Evolutionary conservation across 2,888 invertebrate genomes (phyloP), one percentile per base, ranked within the genome.

Genomic region (Meteorus colon): DNA sequence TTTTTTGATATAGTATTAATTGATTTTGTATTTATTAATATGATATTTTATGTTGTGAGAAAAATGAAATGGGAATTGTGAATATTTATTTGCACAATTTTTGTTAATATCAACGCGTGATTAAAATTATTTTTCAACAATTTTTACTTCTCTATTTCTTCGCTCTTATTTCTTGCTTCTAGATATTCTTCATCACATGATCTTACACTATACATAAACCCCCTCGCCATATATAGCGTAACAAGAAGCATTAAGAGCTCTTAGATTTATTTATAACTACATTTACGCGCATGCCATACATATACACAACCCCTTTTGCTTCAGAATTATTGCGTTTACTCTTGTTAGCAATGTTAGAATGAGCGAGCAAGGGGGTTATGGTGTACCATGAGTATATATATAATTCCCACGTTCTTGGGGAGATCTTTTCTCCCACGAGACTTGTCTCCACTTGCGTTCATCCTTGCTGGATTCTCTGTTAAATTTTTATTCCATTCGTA

Each of bases 241-340:
- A 79, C 79, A 82, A 80, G 85, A 82, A 86, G 86, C 88, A 88
- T 89, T 89, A 89, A 89, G 89, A 89, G 89, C 88, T 87, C 83
- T 88, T 88, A 88, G 89, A 89, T 89, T 89, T 89, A 89, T 89
- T 89, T 89, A 89, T 89, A 89, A 89, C 89, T 89, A 89, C 89
- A 89, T 89, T 89, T 89, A 89, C 88, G 88, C 87, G 88, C 86
- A 88, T 87, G 83, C 88, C 87, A 84, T 81, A 67, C 31, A 60
- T 62, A 62, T 55, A 55, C 19, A 77, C 80, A 82, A 82, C 82
- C 84, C 84, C 84, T 82, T 83, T 82, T 79, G 81, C 85, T 84
- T 82, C 82, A 80, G 82, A 85, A 88, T 88, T 88, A 88, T 87
- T 88, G 86, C 87, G 86, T 86, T 87, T 85, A 85, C 82, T 83